Conservation (phyloP, 2,888 invertebrate species). For the Smittia aterrima region DNA sequence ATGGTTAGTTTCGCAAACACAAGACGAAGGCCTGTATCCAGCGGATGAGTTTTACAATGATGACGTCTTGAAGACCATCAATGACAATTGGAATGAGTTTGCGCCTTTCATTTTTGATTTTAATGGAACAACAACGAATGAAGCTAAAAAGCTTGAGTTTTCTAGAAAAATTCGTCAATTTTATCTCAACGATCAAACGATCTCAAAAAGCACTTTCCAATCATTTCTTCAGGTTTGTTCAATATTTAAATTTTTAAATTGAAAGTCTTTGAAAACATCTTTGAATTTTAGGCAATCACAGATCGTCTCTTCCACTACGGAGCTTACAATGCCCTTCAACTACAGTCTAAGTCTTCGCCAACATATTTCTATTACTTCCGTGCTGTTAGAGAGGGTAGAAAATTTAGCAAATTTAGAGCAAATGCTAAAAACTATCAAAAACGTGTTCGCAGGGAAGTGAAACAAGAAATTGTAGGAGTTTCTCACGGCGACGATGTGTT, state of each 20-base stretch:
- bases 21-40: constrained; percentile 73
- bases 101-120: constrained; percentile 60
- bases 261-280: not conserved
- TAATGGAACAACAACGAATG: constrained; percentile 59
- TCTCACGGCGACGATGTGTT: constrained; percentile 64
- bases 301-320: constrained; percentile 65
- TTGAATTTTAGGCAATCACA: constrained; percentile 58
- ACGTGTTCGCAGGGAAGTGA: no score
- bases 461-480: constrained; percentile 55
- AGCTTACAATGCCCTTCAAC: constrained; percentile 60
- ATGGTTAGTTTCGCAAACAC: constrained; percentile 66
- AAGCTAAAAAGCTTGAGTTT: constrained; percentile 52
- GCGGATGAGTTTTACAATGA: constrained; percentile 56
- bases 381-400: not conserved
- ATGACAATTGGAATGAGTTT: constrained; percentile 60
- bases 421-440: no score
- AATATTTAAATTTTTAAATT: not conserved
- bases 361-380: constrained; percentile 66
- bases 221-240: constrained; percentile 36
- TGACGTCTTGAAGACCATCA: constrained; percentile 56
- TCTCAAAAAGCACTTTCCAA: constrained; percentile 52
- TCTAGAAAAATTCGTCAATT: constrained; percentile 58
- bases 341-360: constrained; percentile 61
- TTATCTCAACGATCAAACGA: constrained; percentile 58
- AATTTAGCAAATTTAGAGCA: not conserved